Conservation (phyloP, 2,888 invertebrate species). For the Epinotia demarniana region DNA sequence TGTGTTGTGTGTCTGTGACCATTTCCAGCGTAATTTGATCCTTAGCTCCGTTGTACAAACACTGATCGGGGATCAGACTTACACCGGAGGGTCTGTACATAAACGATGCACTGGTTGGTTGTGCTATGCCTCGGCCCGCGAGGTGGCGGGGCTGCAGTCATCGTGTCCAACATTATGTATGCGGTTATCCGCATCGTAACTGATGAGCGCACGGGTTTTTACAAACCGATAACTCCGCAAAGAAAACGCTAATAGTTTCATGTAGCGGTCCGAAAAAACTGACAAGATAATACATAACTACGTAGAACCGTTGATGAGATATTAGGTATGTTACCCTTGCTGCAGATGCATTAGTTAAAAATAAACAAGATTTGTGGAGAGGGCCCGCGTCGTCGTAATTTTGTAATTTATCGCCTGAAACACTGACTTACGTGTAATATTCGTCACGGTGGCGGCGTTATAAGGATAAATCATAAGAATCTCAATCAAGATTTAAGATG, state of each 20-base stretch:
- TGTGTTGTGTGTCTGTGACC: not conserved
- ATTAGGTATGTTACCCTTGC: too few relatives aligned
- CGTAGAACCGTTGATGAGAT: too few relatives aligned
- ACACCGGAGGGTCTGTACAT: not conserved
- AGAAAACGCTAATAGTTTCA: slow-evolving; percentile 1
- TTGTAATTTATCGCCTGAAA: too few relatives aligned
- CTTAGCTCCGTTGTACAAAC: not conserved
- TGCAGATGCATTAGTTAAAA: too few relatives aligned
- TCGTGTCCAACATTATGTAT: slow-evolving; percentile 14
- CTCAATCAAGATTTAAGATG: slow-evolving; percentile 1
- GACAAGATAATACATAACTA: not conserved
- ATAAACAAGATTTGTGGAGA: too few relatives aligned
- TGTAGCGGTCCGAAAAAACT: not conserved
- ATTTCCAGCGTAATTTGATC: not conserved
- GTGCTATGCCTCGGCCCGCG: too few relatives aligned
- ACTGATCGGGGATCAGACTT: not conserved
- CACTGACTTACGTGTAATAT: not conserved
- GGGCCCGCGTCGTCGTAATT: too few relatives aligned
- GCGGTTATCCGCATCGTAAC: slow-evolving; percentile 35
- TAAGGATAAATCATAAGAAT: not conserved
- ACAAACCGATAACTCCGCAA: not conserved
- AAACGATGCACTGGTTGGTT: not conserved
- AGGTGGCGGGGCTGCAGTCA: slow-evolving; percentile 15
- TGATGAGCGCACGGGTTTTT: slow-evolving; percentile 11
- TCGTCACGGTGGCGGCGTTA: not conserved